phyloP scores from a whole-genome alignment of 2,113 vertebrate genomes.

The Calyptomena viridis region DNA sequence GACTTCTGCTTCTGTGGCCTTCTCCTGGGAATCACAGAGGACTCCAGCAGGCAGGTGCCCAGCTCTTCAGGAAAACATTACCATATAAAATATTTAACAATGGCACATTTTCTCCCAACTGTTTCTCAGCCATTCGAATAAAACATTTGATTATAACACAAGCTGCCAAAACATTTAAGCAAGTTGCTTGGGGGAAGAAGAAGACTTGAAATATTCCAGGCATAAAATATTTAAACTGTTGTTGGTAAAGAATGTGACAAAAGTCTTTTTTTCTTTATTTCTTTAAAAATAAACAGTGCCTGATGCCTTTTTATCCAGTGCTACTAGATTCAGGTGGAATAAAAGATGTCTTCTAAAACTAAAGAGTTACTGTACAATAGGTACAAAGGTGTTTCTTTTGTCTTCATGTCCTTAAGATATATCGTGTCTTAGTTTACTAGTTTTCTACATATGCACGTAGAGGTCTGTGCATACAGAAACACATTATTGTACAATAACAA shows the following conservation, averaged over 20 bases:
- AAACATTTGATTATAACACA: not conserved
- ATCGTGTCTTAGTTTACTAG: not conserved
- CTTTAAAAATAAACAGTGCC: not conserved
- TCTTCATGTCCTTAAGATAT: not conserved
- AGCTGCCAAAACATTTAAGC: not conserved
- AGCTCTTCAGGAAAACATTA: constrained; percentile 6
- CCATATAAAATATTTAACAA: not conserved
- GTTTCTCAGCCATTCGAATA: not conserved
- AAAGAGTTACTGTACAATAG: not conserved
- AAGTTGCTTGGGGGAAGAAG: not conserved
- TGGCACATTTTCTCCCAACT: not conserved
- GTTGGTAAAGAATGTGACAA: not conserved
- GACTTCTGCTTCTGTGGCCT: not conserved
- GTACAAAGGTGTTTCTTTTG: not conserved
- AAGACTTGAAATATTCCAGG: not conserved
- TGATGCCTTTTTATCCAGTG: not conserved
- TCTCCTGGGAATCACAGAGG: not conserved
- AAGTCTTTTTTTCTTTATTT: not conserved
- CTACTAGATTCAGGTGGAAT: not conserved
- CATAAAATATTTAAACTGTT: not conserved
- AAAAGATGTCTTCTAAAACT: not conserved
- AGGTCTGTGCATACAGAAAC: not conserved
- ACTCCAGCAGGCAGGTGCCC: constrained; percentile 19
- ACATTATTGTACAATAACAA: not conserved
- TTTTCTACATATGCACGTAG: not conserved